Base-by-base conservation (phyloP, 2,113 vertebrate genomes). In the Prinia subflava region DNA sequence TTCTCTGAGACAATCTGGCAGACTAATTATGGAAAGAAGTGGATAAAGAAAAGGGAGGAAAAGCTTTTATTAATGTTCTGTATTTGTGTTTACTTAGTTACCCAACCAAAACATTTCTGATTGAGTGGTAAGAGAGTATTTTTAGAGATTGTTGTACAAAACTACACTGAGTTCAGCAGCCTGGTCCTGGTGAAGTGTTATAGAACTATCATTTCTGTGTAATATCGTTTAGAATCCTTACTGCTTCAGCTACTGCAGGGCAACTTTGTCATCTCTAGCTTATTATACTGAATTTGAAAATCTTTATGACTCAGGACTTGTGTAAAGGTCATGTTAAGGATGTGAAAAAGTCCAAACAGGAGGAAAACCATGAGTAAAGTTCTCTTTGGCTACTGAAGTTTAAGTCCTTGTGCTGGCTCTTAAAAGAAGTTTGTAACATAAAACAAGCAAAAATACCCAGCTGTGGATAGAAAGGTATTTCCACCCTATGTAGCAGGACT, bases 41-140 rank as follows among this genome's bases (percentile, higher is more conserved):
- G 41, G 73, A 15, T 76, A 76, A 47, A 91, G 20, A 74, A 81
- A 87, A 52, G 31, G 42, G 41, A 79, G 59, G 22, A 81, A 93
- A 74, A 82, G 59, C 53, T 55, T 75, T 92, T 92, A 83, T 65
- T 77, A 83, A 79, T 69, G 64, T 60, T 80, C 81, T 79, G 67
- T 63, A 41, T 87, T 97, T 25, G 6, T 83, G 42, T 77, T 83
- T 87, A 94, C 83, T 96, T 95, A 73, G 79, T 91, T 94, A 97
- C 81, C 47, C 56, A 55, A 82, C 55, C 42, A 42, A 95, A 97
- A 96, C 94, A 78, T 93, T 94, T 84, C 95, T 93, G 85, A 95
- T 84, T 63, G 63, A 83, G 53, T 82, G 39, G 79, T 86, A 95
- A 92, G 74, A 0, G 53, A 82, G 15, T 91, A 93, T 92, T 96